phyloP scores from a whole-genome alignment of 2,888 invertebrate genomes.

The Pristionchus mayeri region DNA sequence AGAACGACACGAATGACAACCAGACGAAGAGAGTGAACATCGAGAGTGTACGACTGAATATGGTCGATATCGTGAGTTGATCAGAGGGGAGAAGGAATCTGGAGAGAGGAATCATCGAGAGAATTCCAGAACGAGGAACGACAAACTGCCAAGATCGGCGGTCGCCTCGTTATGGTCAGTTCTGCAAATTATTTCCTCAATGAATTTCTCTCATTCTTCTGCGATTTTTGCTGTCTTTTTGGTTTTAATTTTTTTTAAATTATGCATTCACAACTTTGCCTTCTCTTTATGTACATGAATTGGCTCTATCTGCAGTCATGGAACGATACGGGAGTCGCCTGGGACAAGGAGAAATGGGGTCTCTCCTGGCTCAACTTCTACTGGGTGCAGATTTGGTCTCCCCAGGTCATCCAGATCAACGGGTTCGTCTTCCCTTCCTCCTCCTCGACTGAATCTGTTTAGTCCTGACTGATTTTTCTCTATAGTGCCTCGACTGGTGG shows the following conservation, averaged over 20 bases:
- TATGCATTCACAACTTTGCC: too few species aligned
- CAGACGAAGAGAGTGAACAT: slow-evolving; percentile 66
- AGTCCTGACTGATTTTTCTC: neutral
- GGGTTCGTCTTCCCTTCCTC: slow-evolving; percentile 57
- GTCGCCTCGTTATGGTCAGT: slow-evolving; percentile 72
- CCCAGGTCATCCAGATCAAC: slow-evolving; percentile 73
- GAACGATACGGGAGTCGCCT: slow-evolving; percentile 75
- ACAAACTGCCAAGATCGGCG: slow-evolving; percentile 73
- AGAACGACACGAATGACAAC: slow-evolving; percentile 55
- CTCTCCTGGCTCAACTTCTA: slow-evolving; percentile 77
- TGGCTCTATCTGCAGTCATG: slow-evolving; percentile 62
- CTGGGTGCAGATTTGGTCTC: slow-evolving; percentile 76
- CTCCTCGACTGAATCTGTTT: neutral
- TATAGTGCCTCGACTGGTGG: slow-evolving; percentile 66
- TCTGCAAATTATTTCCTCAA: too few species aligned
- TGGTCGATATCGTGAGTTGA: slow-evolving; percentile 70
- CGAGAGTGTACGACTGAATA: slow-evolving; percentile 74
- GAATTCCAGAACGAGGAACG: slow-evolving; percentile 72
- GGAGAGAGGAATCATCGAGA: too few species aligned
- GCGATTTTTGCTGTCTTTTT: too few species aligned
- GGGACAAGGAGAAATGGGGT: slow-evolving; percentile 76
- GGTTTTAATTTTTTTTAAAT: too few species aligned
- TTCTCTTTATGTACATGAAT: neutral
- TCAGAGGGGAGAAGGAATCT: neutral
- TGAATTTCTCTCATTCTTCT: neutral